Conservation (phyloP, 2,888 invertebrate species). For the Spatulosminthurus flaviceps region DNA sequence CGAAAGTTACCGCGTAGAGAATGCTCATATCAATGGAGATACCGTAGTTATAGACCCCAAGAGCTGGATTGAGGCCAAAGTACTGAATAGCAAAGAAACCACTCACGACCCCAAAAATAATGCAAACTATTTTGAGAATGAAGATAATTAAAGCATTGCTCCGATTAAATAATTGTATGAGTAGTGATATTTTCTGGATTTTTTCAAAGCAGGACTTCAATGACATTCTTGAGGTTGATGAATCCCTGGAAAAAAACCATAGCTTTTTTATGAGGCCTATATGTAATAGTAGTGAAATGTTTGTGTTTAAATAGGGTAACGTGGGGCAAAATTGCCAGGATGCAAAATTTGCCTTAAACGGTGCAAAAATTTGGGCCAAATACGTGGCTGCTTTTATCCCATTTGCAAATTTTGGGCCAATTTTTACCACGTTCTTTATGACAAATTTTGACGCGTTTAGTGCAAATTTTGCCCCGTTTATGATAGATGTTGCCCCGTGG, state of each 20-base stretch:
- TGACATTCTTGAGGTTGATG: background rate
- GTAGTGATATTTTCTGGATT: background rate
- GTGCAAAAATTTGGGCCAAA: too few relatives aligned
- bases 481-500: too few relatives aligned
- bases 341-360: too few relatives aligned
- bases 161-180: background rate
- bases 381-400: too few relatives aligned
- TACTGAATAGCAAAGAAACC: background rate
- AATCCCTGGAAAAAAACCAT: background rate
- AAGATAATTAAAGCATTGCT: slow-evolving; percentile 1
- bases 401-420: too few relatives aligned
- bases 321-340: too few relatives aligned
- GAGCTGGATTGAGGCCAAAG: background rate
- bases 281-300: too few relatives aligned
- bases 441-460: too few relatives aligned
- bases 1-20: background rate
- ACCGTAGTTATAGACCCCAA: background rate
- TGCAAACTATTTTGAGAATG: background rate
- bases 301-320: too few relatives aligned
- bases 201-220: background rate
- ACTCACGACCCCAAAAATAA: background rate
- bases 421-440: too few relatives aligned
- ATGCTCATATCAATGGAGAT: slow-evolving; percentile 19
- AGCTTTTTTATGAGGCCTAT: too few relatives aligned
- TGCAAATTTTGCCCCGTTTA: too few relatives aligned